Base-by-base conservation (phyloP, 2,113 vertebrate species). In the Cygnus atratus region DNA sequence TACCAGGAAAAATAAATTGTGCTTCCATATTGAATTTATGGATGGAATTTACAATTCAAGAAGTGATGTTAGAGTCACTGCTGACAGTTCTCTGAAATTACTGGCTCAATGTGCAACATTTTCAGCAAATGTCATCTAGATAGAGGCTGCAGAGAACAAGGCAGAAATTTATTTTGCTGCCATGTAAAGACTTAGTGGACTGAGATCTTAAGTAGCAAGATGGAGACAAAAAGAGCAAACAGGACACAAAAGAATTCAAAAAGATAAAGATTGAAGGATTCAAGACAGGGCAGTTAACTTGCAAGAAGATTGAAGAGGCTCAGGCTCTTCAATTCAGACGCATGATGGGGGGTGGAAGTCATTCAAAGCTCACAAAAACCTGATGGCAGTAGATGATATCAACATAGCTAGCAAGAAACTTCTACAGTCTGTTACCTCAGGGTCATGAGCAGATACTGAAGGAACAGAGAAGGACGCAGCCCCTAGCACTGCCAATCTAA, bases 1-100 rank as follows among this genome's bases (percentile, higher is more conserved):
- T 1, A 11, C 1, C 3, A 9, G 19, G 11, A 17, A 17, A 1
- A 8, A 24, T 50, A 33, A 48, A 21, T 46, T 57, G n/a, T 25
- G 25, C 17, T 72, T 79, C 43, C 52, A 57, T 39, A 43, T 3
- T 44, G 25, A 63, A 84, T 89, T 72, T 59, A 25, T 2, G 84
- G 20, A 13, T 68, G 29, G 28, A 67, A 26, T 59, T 89, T 55
- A 67, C 29, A 58, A 54, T 41, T 66, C 13, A 39, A 43, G 76
- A 79, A 35, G 33, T 11, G 15, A 80, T 70, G 24, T 13, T 54
- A 26, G 33, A 77, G 39, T 61, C 19, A 61, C 3, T 3, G 0
- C 1, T 88, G 39, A 65, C 35, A 70, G 35, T 12, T 24, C 33
- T 54, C 72, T 74, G 65, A 70, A 95, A 48, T 65, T 76, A 76